Conservation (phyloP, 2,888 invertebrate species). For the Drosophila pegasa region DNA sequence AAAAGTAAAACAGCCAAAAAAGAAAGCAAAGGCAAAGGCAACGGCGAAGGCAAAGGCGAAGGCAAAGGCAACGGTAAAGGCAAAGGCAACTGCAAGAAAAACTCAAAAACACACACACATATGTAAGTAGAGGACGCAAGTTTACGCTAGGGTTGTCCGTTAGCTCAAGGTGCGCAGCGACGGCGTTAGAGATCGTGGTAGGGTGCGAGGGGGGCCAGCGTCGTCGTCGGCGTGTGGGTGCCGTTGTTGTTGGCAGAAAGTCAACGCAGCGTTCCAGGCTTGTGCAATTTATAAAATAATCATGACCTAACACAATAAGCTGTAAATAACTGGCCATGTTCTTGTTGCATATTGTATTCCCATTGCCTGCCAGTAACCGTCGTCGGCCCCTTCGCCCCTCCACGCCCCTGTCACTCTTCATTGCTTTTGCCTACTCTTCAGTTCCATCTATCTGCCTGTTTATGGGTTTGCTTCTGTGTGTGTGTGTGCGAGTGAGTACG, state of each 20-base stretch:
- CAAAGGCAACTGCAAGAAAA: conserved; percentile 26
- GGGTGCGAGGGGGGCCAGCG: fast-evolving
- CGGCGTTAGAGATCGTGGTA: background rate
- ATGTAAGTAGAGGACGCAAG: conserved; percentile 42
- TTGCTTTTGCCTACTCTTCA: conserved; percentile 4
- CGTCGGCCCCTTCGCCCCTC: background rate
- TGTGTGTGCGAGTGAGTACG: background rate
- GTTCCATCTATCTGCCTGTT: conserved; percentile 1
- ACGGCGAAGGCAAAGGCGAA: too few species aligned
- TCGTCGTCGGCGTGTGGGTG: conserved; percentile 48
- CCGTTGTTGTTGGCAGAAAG: conserved; percentile 41
- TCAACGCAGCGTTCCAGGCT: conserved; percentile 53
- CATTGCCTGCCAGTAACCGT: conserved; percentile 9
- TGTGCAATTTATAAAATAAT: conserved; percentile 68
- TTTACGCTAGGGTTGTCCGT: conserved; percentile 26
- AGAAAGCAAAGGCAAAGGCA: conserved; percentile 14
- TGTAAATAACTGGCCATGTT: conserved; percentile 56
- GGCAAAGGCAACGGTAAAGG: too few species aligned
- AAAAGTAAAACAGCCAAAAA: conserved; percentile 18
- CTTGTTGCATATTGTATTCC: conserved; percentile 21
- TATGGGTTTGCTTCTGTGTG: conserved; percentile 1
- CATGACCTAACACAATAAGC: conserved; percentile 74
- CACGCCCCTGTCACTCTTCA: conserved; percentile 4
- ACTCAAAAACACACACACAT: conserved; percentile 22
- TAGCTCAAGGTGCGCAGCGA: conserved; percentile 5